Percentiles rank a stretch among this genome's conserved stretches.
These are phyloP conservation scores for Coboldia fuscipes DNA, from an alignment of 1,140 invertebrate species.

Conservation along the genomic window DNA sequence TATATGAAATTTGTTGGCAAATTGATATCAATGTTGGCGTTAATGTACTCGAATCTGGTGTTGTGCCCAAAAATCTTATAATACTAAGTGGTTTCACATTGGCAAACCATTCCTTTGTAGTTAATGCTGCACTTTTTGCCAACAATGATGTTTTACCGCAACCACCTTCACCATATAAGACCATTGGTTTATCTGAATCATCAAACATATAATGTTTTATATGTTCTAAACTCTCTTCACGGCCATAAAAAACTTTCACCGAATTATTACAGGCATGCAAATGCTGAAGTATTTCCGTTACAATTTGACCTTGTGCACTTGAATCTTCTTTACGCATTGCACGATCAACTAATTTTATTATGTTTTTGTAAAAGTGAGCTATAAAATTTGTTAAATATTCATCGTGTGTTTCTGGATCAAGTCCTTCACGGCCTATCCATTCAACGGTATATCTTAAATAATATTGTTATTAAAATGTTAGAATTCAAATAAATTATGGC, in stretches of 20 bases:
- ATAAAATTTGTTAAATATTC: constrained; percentile 93
- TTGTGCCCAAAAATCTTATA: constrained; percentile 87
- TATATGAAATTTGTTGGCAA: constrained; percentile 91
- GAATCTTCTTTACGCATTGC: constrained; percentile 91
- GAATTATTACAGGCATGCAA: constrained; percentile 90
- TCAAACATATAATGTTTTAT: constrained; percentile 75
- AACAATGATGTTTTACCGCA: constrained; percentile 94
- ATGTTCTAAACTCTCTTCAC: constrained; percentile 64
- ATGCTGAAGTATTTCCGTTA: constrained; percentile 92
- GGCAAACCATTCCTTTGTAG: constrained; percentile 46
- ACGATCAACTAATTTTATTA: constrained; percentile 76
- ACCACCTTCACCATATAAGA: constrained; percentile 86
- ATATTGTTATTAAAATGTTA: not conserved
- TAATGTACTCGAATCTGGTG: constrained; percentile 85
- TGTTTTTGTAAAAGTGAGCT: constrained; percentile 84
- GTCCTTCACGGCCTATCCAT: constrained; percentile 89
- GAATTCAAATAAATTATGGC: not conserved
- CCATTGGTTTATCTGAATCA: constrained; percentile 66
- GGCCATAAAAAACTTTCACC: constrained; percentile 88
- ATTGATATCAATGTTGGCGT: constrained; percentile 87
- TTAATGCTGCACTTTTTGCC: constrained; percentile 75
- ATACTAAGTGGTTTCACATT: constrained; percentile 63
- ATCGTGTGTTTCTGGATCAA: constrained; percentile 78
- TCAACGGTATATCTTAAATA: constrained; percentile 72
- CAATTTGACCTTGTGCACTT: constrained; percentile 79